phyloP scores from a whole-genome alignment of 2,113 vertebrate species.

The Tympanuchus pallidicinctus region DNA sequence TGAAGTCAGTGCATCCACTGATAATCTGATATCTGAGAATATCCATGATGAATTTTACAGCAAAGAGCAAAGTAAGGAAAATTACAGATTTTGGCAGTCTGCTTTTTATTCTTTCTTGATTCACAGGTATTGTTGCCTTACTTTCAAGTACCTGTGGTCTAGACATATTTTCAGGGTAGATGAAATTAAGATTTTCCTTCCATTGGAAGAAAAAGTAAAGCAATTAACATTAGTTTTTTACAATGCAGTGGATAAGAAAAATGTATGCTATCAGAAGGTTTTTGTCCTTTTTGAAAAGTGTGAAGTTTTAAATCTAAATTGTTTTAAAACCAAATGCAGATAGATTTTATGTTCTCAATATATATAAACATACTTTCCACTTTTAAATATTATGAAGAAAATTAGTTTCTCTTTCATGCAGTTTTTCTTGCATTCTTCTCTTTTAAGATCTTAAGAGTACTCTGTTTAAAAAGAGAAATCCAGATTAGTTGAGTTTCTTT shows the following conservation, averaged over 20 bases:
- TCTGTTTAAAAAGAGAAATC: background rate
- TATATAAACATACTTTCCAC: background rate
- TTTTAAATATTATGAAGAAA: background rate
- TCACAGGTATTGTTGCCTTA: slow-evolving; percentile 57
- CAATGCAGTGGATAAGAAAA: background rate
- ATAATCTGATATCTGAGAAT: slow-evolving; percentile 1
- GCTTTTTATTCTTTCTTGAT: slow-evolving; percentile 1
- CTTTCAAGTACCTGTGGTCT: slow-evolving; percentile 48
- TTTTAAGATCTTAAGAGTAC: background rate
- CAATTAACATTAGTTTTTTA: slow-evolving; percentile 43
- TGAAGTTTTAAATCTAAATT: background rate
- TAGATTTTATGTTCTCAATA: background rate
- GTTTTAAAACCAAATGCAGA: background rate
- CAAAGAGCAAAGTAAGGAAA: slow-evolving; percentile 22
- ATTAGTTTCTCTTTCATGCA: background rate
- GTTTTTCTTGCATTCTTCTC: background rate
- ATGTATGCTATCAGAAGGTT: background rate
- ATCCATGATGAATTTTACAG: background rate
- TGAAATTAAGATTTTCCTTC: slow-evolving; percentile 46
- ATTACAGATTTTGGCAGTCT: slow-evolving; percentile 28
- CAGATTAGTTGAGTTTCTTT: background rate
- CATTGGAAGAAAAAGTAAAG: slow-evolving; percentile 19
- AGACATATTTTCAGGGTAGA: slow-evolving; percentile 27
- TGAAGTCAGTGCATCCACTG: background rate
- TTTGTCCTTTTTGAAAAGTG: background rate